Evolutionary conservation across 2,113 vertebrate genomes (phyloP).

Genomic region (Erinaceus europaeus): DNA sequence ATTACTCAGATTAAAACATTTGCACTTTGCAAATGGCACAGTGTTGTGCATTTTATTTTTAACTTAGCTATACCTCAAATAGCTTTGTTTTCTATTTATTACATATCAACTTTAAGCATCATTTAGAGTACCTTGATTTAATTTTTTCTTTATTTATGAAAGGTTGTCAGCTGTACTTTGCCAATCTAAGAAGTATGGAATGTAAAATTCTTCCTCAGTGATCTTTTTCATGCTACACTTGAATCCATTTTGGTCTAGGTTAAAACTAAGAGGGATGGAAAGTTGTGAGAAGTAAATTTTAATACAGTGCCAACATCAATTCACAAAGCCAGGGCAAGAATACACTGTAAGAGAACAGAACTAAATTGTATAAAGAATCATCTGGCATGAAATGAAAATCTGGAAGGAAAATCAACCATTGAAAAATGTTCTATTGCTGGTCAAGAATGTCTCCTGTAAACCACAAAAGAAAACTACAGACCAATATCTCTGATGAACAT

Average conservation of each 20-base stretch:
- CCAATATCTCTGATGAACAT: too few species aligned
- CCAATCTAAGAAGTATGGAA: not conserved
- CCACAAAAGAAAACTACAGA: too few species aligned
- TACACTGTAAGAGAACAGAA: not conserved
- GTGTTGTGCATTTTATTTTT: not conserved
- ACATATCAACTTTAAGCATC: not conserved
- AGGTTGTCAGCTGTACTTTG: not conserved
- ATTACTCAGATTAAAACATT: not conserved
- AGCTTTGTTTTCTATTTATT: not conserved
- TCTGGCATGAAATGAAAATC: not conserved
- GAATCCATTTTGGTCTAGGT: not conserved
- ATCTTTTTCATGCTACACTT: not conserved
- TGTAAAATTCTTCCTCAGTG: slow-evolving; percentile 3
- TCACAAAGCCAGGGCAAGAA: slow-evolving; percentile 3
- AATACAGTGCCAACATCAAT: not conserved
- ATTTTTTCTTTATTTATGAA: slow-evolving; percentile 13
- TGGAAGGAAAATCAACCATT: not conserved
- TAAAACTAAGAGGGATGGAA: not conserved
- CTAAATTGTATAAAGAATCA: not conserved
- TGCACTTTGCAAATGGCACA: not conserved
- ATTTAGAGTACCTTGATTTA: not conserved
- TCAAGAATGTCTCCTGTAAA: not conserved
- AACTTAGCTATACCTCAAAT: not conserved
- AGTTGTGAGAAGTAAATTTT: not conserved
- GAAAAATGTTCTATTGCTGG: not conserved